phyloP scores from a whole-genome alignment of 2,113 vertebrate species.

The Limanda limanda region DNA sequence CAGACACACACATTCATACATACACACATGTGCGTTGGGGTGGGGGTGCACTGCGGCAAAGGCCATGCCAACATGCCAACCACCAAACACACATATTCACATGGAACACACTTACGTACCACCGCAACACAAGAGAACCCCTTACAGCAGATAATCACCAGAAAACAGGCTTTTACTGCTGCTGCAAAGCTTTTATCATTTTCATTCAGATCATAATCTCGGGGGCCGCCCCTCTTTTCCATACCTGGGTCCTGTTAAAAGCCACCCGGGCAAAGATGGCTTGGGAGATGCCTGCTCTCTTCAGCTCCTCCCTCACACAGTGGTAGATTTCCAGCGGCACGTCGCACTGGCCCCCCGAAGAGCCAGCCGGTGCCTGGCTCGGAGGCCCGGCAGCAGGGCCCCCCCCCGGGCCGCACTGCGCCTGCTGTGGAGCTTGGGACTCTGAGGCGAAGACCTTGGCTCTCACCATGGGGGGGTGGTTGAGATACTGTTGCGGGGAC shows the following conservation, averaged over 20 bases:
- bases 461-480: slow-evolving; percentile 90
- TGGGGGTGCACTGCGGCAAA: slow-evolving; percentile 73
- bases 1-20: slow-evolving; percentile 51
- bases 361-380: slow-evolving; percentile 43
- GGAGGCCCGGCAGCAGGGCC: slow-evolving; percentile 41
- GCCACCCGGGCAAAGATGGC: slow-evolving; percentile 99
- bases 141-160: slow-evolving; percentile 24
- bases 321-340: slow-evolving; percentile 97
- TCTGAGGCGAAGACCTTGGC: slow-evolving; percentile 90
- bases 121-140: slow-evolving; percentile 12
- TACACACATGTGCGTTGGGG: slow-evolving; percentile 25
- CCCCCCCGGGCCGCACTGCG: slow-evolving; percentile 43
- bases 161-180: slow-evolving; percentile 19
- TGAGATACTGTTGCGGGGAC: slow-evolving; percentile 94
- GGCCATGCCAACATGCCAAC: slow-evolving; percentile 68
- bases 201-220: neutral
- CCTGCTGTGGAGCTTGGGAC: slow-evolving; percentile 88
- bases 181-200: slow-evolving; percentile 12
- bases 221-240: slow-evolving; percentile 7
- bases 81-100: slow-evolving; percentile 53
- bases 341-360: slow-evolving; percentile 77
- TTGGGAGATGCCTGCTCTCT: slow-evolving; percentile 98
- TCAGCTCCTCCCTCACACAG: slow-evolving; percentile 97
- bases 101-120: neutral
- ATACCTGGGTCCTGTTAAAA: slow-evolving; percentile 99